Base-by-base conservation (phyloP, 2,888 invertebrate species). In the Thecocarcelia acutangulata region DNA sequence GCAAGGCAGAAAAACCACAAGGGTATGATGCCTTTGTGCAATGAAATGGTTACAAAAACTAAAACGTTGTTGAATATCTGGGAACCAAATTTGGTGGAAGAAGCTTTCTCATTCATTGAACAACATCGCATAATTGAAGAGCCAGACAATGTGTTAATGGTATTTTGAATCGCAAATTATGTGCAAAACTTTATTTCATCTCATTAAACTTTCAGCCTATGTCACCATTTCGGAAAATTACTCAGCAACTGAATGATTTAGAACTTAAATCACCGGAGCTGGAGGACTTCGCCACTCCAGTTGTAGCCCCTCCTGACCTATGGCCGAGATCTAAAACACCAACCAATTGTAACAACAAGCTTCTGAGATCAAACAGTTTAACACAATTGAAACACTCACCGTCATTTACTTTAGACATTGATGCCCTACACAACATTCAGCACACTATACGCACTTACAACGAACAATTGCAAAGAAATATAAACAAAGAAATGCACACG, bases 41-140 rank as follows among this genome's bases (percentile, higher is more conserved):
- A 95, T 85, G 94, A 95, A 86, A 95, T 95, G 94, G 93, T 95
- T 76, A 92, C 92, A 37, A 96, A 96, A 92, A 95, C 96, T 0
- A 93, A 95, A 83, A 95, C 95, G 64, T 91, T 97, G 73, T 91
- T 97, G 2, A 94, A 94, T 63, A 92, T 97, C 2, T 97, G 97
- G 96, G 96, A 97, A 88, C 95, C 96, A 0, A 94, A 94, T 9
- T 91, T 96, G 44, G 95, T 97, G 0, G 97, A 97, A 88, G 96
- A 97, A 88, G 96, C 97, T 0, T 92, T 97, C 54, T 94, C 94
- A 11, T 96, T 95, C 86, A 93, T 97, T 58, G 96, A 97, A 85
- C 94, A 95, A 89, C 94, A 96, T 86, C 88, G 91, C 15, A 90
- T 91, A 44, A 90, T 91, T 15, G 90, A 91, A 74, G 91, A 91